Conservation (phyloP, 2,797 vertebrate species). For the Myotis daubentonii region DNA sequence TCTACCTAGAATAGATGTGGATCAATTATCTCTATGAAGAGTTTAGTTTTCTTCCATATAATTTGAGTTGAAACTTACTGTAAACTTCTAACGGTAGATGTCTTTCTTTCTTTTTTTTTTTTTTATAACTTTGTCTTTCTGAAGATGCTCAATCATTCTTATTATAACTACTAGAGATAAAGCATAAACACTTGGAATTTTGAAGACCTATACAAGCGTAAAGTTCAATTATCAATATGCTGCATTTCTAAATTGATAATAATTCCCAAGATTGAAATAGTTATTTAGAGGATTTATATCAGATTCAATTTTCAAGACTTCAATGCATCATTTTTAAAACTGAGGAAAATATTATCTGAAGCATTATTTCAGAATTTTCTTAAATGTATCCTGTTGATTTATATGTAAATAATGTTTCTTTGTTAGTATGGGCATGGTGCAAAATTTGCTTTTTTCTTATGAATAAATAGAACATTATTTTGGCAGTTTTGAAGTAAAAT, state of each 20-base stretch:
- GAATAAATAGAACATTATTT: neutral
- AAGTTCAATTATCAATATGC: neutral
- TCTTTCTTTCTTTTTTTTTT: neutral
- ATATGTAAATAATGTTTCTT: neutral
- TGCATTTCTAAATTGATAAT: neutral
- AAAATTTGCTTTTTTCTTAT: slow-evolving; percentile 10
- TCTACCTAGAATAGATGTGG: no score
- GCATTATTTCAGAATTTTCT: neutral
- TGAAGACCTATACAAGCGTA: neutral
- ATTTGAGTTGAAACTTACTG: neutral
- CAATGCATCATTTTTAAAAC: neutral
- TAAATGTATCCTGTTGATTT: neutral
- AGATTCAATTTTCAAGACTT: neutral
- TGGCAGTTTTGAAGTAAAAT: neutral
- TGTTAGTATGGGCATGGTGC: neutral
- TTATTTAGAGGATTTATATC: neutral
- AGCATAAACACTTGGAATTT: neutral
- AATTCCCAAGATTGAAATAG: neutral
- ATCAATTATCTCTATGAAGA: no score
- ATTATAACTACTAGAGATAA: neutral
- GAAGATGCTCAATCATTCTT: neutral
- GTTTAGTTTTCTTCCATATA: no score
- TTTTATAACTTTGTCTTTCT: neutral
- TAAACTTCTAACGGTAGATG: neutral
- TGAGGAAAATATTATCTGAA: neutral